Evolutionary conservation across 2,797 vertebrate species (phyloP).

Genomic region (Sebastes variabilis): DNA sequence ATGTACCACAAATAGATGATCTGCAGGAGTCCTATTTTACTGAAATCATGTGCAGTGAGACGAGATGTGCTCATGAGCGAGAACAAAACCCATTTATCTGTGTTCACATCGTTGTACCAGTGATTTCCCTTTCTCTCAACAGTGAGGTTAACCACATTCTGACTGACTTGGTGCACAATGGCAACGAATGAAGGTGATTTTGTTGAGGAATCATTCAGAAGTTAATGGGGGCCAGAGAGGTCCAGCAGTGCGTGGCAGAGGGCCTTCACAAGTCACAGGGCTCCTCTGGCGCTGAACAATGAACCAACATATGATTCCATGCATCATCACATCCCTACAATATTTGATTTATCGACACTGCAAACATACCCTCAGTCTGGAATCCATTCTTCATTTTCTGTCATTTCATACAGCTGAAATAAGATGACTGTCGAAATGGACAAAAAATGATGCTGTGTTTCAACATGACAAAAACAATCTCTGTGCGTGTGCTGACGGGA

Average conservation of each 20-base stretch:
- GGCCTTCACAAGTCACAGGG: background rate
- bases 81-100: background rate
- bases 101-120: background rate
- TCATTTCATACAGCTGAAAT: too few relatives aligned
- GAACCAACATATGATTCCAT: background rate
- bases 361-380: background rate
- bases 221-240: background rate
- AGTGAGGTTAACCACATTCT: background rate
- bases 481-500: rapidly evolving
- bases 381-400: too few relatives aligned
- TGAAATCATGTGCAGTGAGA: background rate
- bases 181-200: background rate
- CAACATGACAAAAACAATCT: too few relatives aligned
- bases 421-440: too few relatives aligned
- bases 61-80: background rate
- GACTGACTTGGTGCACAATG: background rate
- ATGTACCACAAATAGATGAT: background rate
- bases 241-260: background rate
- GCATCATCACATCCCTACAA: background rate
- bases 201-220: background rate
- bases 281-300: background rate
- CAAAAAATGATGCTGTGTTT: too few relatives aligned
- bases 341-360: background rate
- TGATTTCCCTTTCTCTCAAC: background rate
- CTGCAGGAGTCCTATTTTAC: background rate